Evolutionary conservation across 2,113 vertebrate species (phyloP), one percentile per base, ranked within the genome.

Genomic region (Thunnus thynnus): DNA sequence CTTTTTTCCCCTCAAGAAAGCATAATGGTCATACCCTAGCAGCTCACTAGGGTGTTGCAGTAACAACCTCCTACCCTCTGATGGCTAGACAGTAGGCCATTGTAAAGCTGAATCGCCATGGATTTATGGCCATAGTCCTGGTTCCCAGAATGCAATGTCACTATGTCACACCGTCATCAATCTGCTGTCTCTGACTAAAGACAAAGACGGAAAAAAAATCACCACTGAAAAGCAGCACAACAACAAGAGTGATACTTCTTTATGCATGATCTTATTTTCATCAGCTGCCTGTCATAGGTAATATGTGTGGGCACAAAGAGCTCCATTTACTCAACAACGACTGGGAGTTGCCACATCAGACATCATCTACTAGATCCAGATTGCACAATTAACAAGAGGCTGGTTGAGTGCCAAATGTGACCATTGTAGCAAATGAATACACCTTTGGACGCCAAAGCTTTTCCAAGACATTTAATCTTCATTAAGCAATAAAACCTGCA

Each of bases 131-230:
- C 80, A 88, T 69, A 75, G 87, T 90, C 68, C 73, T 76, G 16
- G 85, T 93, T 93, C 92, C 93, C 92, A 94, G 92, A 93, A 94
- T 93, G 92, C 92, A 92, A 84, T 88, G 91, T 93, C 83, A 92
- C 84, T 90, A 83, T 85, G 89, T 90, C 91, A 91, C 72, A 13
- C 61, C 51, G 36, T 83, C 91, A 90, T 95, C 86, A 94, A 93
- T 92, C 88, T 92, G 86, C 51, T 71, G 85, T 78, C 52, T 84
- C 82, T 83, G 81, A 87, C 85, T 66, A 76, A 84, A 86, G 66
- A 89, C 52, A 64, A 85, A 82, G 56, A 77, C 47, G 54, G 16
- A 27, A 50, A 48, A 72, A 86, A 80, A 73, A 85, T 80, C 55
- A n/a, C 61, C 0, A 4, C 44, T 72, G 72, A 89, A 78, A 91